Evolutionary conservation across 2,888 invertebrate genomes (phyloP).

Genomic region (Saturnia pavonia): DNA sequence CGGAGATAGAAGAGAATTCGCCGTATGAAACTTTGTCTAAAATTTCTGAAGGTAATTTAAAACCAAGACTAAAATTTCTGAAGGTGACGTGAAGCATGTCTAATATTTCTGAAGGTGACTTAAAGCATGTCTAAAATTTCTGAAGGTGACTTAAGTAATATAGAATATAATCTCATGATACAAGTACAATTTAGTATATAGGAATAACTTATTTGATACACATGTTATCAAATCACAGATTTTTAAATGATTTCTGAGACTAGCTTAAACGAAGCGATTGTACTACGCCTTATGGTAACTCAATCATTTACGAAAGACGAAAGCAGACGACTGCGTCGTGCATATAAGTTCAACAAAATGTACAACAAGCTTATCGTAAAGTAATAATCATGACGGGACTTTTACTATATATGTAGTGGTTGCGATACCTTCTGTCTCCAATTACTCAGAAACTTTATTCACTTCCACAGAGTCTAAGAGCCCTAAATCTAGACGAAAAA

Average conservation of each 20-base stretch:
- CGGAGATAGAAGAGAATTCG: conserved; percentile 70
- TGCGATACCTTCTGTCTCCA: neutral
- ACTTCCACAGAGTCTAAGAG: conserved; percentile 20
- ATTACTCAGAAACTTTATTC: neutral
- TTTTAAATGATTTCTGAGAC: too few species aligned
- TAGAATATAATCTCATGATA: neutral
- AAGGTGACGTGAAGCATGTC: conserved; percentile 34
- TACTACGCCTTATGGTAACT: too few species aligned
- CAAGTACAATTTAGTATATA: too few species aligned
- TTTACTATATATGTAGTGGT: neutral
- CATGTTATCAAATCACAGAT: too few species aligned
- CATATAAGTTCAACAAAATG: neutral
- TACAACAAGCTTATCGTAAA: neutral
- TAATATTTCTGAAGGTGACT: conserved; percentile 56
- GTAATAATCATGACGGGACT: neutral
- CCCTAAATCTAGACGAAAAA: conserved; percentile 31
- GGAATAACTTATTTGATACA: too few species aligned
- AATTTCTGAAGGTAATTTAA: conserved; percentile 54
- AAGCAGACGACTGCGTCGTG: neutral
- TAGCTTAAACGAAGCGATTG: too few species aligned
- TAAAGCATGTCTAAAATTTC: neutral
- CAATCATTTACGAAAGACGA: neutral
- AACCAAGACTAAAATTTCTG: neutral
- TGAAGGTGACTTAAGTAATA: neutral
- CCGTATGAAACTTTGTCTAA: conserved; percentile 52